Evolutionary conservation across 2,888 invertebrate species (phyloP).

Genomic region (Dastarcus helophoroides): DNA sequence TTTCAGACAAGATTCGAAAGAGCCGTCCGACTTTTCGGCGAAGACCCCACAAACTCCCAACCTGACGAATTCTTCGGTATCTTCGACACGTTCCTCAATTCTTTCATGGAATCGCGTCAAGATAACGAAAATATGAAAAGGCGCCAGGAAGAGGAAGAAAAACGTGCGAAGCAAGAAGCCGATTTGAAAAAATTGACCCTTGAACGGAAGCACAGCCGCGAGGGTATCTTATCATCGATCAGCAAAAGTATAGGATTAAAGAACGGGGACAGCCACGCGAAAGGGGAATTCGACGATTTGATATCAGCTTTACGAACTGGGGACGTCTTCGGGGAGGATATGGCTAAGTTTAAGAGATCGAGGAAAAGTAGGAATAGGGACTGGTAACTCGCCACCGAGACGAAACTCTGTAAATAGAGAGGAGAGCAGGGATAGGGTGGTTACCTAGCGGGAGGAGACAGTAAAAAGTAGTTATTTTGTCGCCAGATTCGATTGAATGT

Average conservation of each 20-base stretch:
- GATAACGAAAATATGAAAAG: conserved; percentile 80
- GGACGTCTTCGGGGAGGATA: conserved; percentile 91
- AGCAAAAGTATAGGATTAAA: conserved; percentile 59
- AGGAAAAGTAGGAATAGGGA: conserved; percentile 50
- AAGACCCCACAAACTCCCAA: conserved; percentile 71
- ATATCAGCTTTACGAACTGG: conserved; percentile 90
- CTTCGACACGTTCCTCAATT: conserved; percentile 75
- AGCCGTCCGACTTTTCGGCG: conserved; percentile 81
- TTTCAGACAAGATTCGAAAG: conserved; percentile 61
- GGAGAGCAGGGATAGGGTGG: conserved; percentile 55
- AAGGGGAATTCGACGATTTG: conserved; percentile 92
- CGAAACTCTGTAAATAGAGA: conserved; percentile 52
- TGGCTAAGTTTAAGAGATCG: conserved; percentile 80
- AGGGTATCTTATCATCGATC: conserved; percentile 65
- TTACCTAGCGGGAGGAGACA: conserved; percentile 34
- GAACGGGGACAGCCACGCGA: conserved; percentile 46
- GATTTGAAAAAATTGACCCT: conserved; percentile 80
- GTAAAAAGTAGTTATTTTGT: too few species aligned
- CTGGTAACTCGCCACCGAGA: conserved; percentile 50
- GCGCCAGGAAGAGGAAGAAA: conserved; percentile 81
- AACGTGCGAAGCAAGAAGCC: conserved; percentile 77
- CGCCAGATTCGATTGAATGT: too few species aligned
- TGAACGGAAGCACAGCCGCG: conserved; percentile 71
- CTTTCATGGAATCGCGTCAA: conserved; percentile 71
- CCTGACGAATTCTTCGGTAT: conserved; percentile 92